These are phyloP conservation scores for Paralichthys olivaceus DNA, from an alignment of 2,113 vertebrate species.

Conservation along the genomic window DNA sequence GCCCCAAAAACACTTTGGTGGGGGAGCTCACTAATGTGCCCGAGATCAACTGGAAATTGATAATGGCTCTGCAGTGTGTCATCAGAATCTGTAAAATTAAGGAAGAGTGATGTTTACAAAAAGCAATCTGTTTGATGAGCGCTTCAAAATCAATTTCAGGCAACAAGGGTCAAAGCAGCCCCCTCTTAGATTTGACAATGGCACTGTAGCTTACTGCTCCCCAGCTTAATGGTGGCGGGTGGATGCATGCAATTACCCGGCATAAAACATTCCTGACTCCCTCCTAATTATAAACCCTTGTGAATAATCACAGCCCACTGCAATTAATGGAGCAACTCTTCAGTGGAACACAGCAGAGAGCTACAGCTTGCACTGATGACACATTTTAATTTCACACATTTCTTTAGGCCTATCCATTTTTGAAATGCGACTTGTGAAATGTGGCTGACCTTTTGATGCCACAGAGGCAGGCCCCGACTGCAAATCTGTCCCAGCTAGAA, in stretches of 20 bases:
- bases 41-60: slow-evolving; percentile 52
- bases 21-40: slow-evolving; percentile 31
- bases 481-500: slow-evolving; percentile 21
- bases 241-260: slow-evolving; percentile 74
- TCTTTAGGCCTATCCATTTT: slow-evolving; percentile 62
- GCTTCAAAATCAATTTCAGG: slow-evolving; percentile 75
- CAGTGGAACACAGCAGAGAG: slow-evolving; percentile 50
- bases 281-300: slow-evolving; percentile 80
- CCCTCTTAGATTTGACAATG: slow-evolving; percentile 63
- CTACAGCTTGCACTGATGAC: slow-evolving; percentile 43
- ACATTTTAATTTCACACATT: slow-evolving; percentile 62
- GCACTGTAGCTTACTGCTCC: slow-evolving; percentile 54
- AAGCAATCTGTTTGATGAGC: slow-evolving; percentile 69
- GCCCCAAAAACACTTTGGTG: slow-evolving; percentile 18
- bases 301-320: slow-evolving; percentile 80
- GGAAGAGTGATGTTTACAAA: slow-evolving; percentile 68
- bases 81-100: slow-evolving; percentile 60
- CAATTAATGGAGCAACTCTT: slow-evolving; percentile 77
- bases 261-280: slow-evolving; percentile 77
- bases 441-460: slow-evolving; percentile 45
- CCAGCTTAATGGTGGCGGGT: slow-evolving; percentile 52
- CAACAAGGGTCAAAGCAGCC: slow-evolving; percentile 67
- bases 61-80: slow-evolving; percentile 43
- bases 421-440: slow-evolving; percentile 66
- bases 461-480: slow-evolving; percentile 25